Base-by-base conservation (phyloP, 2,113 vertebrate species). In the Mirounga angustirostris region DNA sequence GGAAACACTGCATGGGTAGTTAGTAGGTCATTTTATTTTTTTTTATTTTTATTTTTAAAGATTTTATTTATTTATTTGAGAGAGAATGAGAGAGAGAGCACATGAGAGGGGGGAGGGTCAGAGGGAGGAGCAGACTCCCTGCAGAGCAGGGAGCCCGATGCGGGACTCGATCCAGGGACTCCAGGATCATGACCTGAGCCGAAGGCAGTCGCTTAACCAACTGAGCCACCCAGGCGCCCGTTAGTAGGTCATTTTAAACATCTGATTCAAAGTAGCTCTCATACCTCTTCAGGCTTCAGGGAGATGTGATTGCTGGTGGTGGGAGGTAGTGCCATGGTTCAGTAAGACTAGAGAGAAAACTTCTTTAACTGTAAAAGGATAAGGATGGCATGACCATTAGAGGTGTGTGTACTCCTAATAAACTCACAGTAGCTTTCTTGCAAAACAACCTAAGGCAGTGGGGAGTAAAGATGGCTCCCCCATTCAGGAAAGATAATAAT, bases 261-360 rank as follows among this genome's bases (percentile, higher is more conserved):
- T 76, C 30, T 21, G 8, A 94, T 88, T 88, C 67, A 95, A 94
- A 86, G 46, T 87, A 85, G 80, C 43, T 91, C 95, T 80, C 58
- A 71, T 36, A 65, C 4, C 21, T 90, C 78, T 93, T 82, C 7
- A 86, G 59, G n/a, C 13, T 82, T 86, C 10, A 90, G n/a, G 81
- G 71, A 74, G 36, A 40, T 73, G 19, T 43, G 50, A 73, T 63
- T 63, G 40, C 7, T 81, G 87, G 54, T 65, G 58, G 16, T 43
- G 33, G 43, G 24, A 79, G 24, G 61, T 54, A 40, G 18, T 54
- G 28, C 59, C 59, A 65, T 22, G 71, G 92, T 88, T 88, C 40
- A 69, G n/a, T 30, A 80, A 59, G 46, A 88, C 3, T 61, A 58
- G 16, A 76, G 33, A 71, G 58, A 80, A 89, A 94, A 56, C 28